phyloP scores from a whole-genome alignment of 2,113 vertebrate species.

The Equus przewalskii region DNA sequence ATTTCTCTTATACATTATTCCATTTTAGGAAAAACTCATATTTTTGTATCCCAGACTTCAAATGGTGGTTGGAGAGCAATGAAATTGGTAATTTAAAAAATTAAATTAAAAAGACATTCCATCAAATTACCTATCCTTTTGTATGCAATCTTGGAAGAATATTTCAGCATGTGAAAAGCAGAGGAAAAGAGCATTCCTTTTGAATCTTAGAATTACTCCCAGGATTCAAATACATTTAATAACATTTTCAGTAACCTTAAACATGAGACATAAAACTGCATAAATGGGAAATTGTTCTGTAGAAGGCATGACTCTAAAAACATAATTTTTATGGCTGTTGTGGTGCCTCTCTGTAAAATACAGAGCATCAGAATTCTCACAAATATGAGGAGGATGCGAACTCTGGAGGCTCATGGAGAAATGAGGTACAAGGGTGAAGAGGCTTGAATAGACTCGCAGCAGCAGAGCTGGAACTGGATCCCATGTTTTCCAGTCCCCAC shows the following conservation, averaged over 20 bases:
- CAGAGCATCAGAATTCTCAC: background rate
- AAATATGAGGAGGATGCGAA: background rate
- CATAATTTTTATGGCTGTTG: background rate
- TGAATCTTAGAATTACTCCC: constrained; percentile 39
- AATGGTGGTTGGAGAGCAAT: background rate
- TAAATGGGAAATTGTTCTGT: constrained; percentile 38
- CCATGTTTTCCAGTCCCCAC: background rate
- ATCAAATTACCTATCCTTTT: constrained; percentile 1
- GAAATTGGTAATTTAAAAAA: constrained; percentile 28
- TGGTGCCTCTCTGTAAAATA: background rate
- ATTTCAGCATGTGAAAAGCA: background rate
- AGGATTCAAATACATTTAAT: constrained; percentile 27
- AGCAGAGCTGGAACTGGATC: background rate
- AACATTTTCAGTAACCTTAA: background rate
- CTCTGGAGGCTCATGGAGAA: background rate
- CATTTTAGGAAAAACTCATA: background rate
- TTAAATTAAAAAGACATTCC: background rate
- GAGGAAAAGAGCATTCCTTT: background rate
- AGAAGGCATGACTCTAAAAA: constrained; percentile 7
- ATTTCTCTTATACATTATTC: background rate
- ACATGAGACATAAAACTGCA: background rate
- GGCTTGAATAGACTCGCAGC: background rate
- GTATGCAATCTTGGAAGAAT: background rate
- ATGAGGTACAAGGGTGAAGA: background rate
- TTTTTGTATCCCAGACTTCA: constrained; percentile 22